Evolutionary conservation across 92 coral and sea anemone genomes (phyloP), one percentile per base, ranked within the genome.

Genomic region (Heteractis magnifica): DNA sequence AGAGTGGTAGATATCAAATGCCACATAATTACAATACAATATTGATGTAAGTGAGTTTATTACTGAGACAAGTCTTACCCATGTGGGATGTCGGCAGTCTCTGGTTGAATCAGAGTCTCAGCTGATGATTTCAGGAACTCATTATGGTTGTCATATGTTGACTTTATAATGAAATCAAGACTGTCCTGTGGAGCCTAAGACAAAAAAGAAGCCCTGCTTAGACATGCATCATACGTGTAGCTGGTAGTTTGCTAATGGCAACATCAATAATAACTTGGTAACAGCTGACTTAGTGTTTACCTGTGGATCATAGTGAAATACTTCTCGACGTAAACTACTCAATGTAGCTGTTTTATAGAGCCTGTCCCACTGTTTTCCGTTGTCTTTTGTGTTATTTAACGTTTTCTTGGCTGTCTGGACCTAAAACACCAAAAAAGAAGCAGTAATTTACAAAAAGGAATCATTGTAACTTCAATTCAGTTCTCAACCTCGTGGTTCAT

Each of bases 131-230:
- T 87, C 87, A 96, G 88, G 84, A 96, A 96, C 75, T 96, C 90
- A 23, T 86, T 85, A 51, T 96, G 99, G 75, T 96, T 95, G 78
- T 94, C 94, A 48, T 96, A 96, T 11, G 96, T 89, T 18, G 99
- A 96, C 80, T 96, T 96, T 78, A 96, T 96, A 6, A 96, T 98
- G 83, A 96, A 96, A 71, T 96, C 99, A 82, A 96, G 94, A 82
- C 99, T 96, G 83, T 96, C 99, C 81, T 85, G 82, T 11, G 99
- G 99, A 23, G 99, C 99, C 99, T 96, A 88, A 81, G 50, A 68
- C 49, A 68, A n/a, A 65, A 70, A 14, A 79, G 14, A 20, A 12
- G 77, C 76, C 16, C 50, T 86, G 18, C 13, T 48, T 52, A 51
- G 56, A 71, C 12, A 5, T 21, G 51, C 34, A 34, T 1, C 44